A percentile compares a stretch with the other conserved stretches of the same genome.
Conservation (phyloP, 2,888 invertebrate genomes). For the Lathronympha strigana region DNA sequence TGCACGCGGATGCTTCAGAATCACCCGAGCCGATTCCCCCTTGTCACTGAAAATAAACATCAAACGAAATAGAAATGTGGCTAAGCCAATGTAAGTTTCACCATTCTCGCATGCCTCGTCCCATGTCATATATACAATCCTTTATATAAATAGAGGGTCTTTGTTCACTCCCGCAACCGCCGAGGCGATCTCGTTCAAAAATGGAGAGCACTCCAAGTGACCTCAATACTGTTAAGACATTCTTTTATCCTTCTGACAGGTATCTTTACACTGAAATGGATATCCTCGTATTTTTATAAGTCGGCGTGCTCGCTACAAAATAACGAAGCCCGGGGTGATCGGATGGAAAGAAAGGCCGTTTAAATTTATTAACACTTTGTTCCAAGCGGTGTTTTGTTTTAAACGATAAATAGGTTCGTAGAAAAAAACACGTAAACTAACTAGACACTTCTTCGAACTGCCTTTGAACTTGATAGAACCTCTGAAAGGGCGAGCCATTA, state of each 20-base stretch:
- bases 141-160: constrained; percentile 36
- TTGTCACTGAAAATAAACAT: constrained; percentile 39
- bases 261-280: constrained; percentile 48
- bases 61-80: constrained; percentile 38
- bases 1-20: constrained; percentile 22
- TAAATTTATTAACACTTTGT: constrained; percentile 31
- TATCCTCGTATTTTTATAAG: constrained; percentile 34
- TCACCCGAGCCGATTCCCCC: constrained; percentile 24
- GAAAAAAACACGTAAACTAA: background rate
- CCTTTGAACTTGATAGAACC: background rate
- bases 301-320: constrained; percentile 24
- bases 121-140: constrained; percentile 37
- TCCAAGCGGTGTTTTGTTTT: constrained; percentile 13
- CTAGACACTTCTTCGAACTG: constrained; percentile 1
- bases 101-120: constrained; percentile 29
- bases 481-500: constrained; percentile 27
- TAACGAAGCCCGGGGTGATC: constrained; percentile 23
- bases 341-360: constrained; percentile 16
- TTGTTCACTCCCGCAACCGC: constrained; percentile 48
- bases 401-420: constrained; percentile 12
- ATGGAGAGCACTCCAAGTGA: constrained; percentile 55
- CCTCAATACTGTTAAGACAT: constrained; percentile 57
- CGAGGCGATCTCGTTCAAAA: constrained; percentile 51
- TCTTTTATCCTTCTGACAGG: constrained; percentile 61
- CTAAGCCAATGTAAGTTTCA: constrained; percentile 38